phyloP scores from a whole-genome alignment of 2,113 vertebrate species.

The Amazona vittata region DNA sequence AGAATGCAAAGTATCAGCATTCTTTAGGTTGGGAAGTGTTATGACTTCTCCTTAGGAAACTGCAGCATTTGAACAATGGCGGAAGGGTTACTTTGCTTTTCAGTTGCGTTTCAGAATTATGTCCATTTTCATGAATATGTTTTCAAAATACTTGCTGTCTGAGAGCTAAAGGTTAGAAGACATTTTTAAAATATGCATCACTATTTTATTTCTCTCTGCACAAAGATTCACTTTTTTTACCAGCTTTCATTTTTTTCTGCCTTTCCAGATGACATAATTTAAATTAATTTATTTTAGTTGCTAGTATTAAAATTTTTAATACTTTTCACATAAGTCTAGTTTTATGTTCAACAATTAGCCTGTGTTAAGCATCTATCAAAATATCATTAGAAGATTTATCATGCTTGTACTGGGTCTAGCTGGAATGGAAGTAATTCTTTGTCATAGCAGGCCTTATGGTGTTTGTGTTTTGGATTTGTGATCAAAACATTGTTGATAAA shows the following conservation, averaged over 20 bases:
- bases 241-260: not conserved
- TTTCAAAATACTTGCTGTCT: not conserved
- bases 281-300: not conserved
- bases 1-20: slow-evolving; percentile 41
- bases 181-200: not conserved
- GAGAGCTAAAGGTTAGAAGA: not conserved
- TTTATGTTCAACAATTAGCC: not conserved
- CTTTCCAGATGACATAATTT: not conserved
- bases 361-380: not conserved
- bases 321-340: not conserved
- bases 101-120: not conserved
- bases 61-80: not conserved
- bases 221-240: not conserved
- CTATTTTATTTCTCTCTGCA: not conserved
- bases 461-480: not conserved
- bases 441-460: not conserved
- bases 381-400: not conserved
- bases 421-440: not conserved
- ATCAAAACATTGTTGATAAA: not conserved
- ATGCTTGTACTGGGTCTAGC: not conserved
- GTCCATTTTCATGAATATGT: slow-evolving; percentile 5
- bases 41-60: slow-evolving; percentile 17
- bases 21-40: slow-evolving; percentile 35
- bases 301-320: not conserved
- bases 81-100: not conserved